Evolutionary conservation across 2,797 vertebrate genomes (phyloP).

Genomic region (Pangasius djambal): DNA sequence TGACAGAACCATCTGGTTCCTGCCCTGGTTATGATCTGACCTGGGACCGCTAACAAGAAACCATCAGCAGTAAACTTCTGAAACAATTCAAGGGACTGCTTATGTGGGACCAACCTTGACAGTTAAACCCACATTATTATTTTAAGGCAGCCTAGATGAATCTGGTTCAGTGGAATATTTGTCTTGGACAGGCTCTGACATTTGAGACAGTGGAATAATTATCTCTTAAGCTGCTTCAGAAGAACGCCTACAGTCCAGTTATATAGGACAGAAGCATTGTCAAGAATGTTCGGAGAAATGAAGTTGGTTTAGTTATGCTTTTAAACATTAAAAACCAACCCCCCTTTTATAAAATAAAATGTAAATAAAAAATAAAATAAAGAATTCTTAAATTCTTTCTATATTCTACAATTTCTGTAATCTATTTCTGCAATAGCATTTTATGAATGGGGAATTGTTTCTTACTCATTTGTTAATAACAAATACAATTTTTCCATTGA

Average conservation of each 20-base stretch:
- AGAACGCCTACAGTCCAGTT: background rate
- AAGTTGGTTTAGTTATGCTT: background rate
- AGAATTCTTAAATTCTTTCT: too few species aligned
- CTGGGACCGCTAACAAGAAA: background rate
- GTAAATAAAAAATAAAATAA: too few species aligned
- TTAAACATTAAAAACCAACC: too few species aligned
- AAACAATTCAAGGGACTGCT: background rate
- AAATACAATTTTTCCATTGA: background rate
- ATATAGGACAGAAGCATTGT: background rate
- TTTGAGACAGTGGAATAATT: background rate
- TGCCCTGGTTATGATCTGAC: background rate
- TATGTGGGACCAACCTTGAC: background rate
- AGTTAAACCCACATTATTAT: background rate
- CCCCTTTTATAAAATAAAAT: too few species aligned
- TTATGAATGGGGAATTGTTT: background rate
- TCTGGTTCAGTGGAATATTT: background rate
- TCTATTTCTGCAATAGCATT: background rate
- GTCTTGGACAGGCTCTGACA: background rate
- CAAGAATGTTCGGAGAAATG: background rate
- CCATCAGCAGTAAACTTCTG: background rate
- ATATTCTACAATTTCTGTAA: background rate
- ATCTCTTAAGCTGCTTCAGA: background rate
- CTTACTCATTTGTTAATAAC: background rate
- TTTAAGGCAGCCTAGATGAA: background rate
- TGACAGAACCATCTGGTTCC: background rate